A percentile compares a stretch with the other conserved stretches of the same genome.
phyloP scores from a whole-genome alignment of 2,888 invertebrate genomes.

The Callimorpha dominula region DNA sequence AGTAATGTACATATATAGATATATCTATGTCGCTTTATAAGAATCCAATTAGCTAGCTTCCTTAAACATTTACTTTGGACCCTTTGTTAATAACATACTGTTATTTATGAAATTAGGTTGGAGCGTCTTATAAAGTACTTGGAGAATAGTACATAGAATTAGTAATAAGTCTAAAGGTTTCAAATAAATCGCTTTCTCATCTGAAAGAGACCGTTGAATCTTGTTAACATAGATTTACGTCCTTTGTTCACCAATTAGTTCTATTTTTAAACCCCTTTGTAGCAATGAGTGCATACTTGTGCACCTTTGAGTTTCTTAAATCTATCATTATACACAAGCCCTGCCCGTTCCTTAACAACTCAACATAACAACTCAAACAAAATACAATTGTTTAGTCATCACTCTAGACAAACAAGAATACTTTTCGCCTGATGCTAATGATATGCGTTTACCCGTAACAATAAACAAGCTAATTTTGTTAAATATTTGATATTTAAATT shows the following conservation, averaged over 20 bases:
- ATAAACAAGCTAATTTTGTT: not conserved
- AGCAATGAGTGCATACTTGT: no score
- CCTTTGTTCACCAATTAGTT: no score
- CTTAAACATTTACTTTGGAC: slow-evolving; percentile 19
- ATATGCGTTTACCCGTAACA: not conserved
- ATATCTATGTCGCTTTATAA: slow-evolving; percentile 18
- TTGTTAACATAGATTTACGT: not conserved
- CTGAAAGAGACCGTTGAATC: not conserved
- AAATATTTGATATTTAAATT: not conserved
- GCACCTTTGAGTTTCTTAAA: no score
- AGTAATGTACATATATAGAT: slow-evolving; percentile 9
- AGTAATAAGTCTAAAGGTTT: not conserved
- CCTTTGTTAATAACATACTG: slow-evolving; percentile 18
- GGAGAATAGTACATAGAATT: not conserved
- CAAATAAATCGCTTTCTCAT: not conserved
- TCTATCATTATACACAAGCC: no score
- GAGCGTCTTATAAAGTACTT: not conserved
- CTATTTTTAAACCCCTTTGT: no score
- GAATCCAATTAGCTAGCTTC: slow-evolving; percentile 23
- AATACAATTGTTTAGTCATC: not conserved
- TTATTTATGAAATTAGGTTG: slow-evolving; percentile 10
- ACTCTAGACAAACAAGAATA: not conserved
- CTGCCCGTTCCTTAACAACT: not conserved
- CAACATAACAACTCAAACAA: not conserved
- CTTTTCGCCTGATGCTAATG: not conserved